Conservation (phyloP, 1,140 invertebrate species). For the Lycorma delicatula region DNA sequence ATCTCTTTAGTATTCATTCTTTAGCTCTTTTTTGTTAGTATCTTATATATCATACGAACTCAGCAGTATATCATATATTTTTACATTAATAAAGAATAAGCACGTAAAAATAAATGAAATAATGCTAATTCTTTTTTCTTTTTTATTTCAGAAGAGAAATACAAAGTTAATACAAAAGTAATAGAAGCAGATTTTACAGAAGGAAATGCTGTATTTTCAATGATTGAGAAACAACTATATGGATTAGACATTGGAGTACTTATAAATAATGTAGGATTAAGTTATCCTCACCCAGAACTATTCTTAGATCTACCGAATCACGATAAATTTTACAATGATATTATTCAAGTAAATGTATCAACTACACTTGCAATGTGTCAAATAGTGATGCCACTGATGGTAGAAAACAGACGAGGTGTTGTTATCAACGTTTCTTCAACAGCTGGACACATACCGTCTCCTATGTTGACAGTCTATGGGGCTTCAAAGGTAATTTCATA, state of each 20-base stretch:
- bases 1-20: no score
- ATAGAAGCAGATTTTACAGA: slow-evolving; percentile 79
- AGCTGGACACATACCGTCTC: slow-evolving; percentile 66
- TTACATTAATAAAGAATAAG: no score
- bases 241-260: slow-evolving; percentile 84
- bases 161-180: slow-evolving; percentile 68
- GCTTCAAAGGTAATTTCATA: slow-evolving; percentile 65
- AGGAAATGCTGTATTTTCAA: slow-evolving; percentile 60
- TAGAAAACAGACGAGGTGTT: slow-evolving; percentile 70
- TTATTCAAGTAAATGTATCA: slow-evolving; percentile 50
- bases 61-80: no score
- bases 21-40: no score
- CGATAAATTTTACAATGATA: slow-evolving; percentile 34
- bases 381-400: slow-evolving; percentile 83
- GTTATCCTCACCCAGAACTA: slow-evolving; percentile 79
- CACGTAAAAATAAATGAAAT: no score
- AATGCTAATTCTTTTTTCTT: no score
- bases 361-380: slow-evolving; percentile 54
- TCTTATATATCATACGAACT: no score
- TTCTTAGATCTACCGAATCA: slow-evolving; percentile 59
- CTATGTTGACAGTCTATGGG: slow-evolving; percentile 78
- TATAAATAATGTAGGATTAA: slow-evolving; percentile 93
- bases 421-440: slow-evolving; percentile 90
- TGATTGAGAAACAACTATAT: slow-evolving; percentile 61
- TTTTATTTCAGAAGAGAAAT: slow-evolving; percentile 53